These are phyloP conservation scores for Penaeus indicus DNA, from an alignment of 1,140 invertebrate species.

Conservation along the genomic window DNA sequence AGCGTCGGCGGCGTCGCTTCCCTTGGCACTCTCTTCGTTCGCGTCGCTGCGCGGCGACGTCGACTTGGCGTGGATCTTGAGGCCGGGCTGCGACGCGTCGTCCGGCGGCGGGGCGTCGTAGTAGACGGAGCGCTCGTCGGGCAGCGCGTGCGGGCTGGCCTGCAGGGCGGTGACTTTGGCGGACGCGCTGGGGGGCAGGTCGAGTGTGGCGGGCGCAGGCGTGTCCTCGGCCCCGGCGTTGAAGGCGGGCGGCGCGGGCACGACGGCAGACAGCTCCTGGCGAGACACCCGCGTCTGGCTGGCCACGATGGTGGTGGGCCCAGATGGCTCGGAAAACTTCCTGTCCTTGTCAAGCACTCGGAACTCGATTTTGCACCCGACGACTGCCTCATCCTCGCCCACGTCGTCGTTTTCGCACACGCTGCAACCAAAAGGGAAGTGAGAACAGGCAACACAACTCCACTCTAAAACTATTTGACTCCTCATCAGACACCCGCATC, in stretches of 20 bases:
- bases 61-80: slow-evolving; percentile 48
- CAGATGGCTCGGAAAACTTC: slow-evolving; percentile 63
- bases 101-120: slow-evolving; percentile 66
- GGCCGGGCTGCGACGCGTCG: slow-evolving; percentile 55
- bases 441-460: not conserved
- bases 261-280: slow-evolving; percentile 61
- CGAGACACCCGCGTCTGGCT: slow-evolving; percentile 64
- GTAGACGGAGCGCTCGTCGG: slow-evolving; percentile 67
- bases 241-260: slow-evolving; percentile 64
- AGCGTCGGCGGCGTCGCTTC: slow-evolving; percentile 58
- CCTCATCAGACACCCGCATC: not conserved
- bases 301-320: slow-evolving; percentile 62
- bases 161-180: slow-evolving; percentile 59
- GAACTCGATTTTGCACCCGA: slow-evolving; percentile 66
- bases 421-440: slow-evolving; percentile 40
- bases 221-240: slow-evolving; percentile 46
- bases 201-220: slow-evolving; percentile 49
- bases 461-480: not conserved
- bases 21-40: slow-evolving; percentile 63
- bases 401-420: slow-evolving; percentile 60
- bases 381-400: slow-evolving; percentile 62
- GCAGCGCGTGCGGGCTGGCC: slow-evolving; percentile 59
- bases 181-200: slow-evolving; percentile 55
- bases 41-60: slow-evolving; percentile 61
- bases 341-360: slow-evolving; percentile 65